Percentiles rank a stretch among this genome's conserved stretches.
phyloP scores from a whole-genome alignment of 2,797 vertebrate genomes.

The Falco concolor region DNA sequence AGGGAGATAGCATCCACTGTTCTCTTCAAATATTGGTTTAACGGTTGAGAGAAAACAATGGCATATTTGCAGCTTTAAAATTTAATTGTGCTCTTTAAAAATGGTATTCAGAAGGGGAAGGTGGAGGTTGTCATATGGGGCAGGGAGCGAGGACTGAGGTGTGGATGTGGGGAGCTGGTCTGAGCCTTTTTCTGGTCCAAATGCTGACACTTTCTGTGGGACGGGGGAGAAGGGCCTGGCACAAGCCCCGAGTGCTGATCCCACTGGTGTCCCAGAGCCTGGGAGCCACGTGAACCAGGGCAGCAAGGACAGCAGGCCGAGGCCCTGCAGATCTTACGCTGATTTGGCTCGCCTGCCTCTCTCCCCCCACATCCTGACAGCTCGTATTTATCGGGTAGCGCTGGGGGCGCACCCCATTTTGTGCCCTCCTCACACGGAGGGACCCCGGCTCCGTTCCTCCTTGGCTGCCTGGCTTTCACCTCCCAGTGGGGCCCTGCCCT shows the following conservation, averaged over 20 bases:
- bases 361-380: neutral
- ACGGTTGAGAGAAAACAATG: neutral
- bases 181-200: neutral
- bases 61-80: conserved; percentile 12
- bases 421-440: fast-evolving
- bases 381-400: neutral
- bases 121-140: neutral
- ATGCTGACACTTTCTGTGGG: neutral
- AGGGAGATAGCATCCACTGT: neutral
- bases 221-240: neutral
- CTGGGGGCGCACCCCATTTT: neutral
- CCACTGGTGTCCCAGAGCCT: neutral
- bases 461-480: neutral
- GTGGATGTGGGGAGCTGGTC: neutral
- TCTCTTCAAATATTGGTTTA: conserved; percentile 38
- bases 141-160: neutral
- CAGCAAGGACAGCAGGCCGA: neutral
- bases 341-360: neutral
- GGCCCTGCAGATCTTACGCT: fast-evolving
- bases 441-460: fast-evolving
- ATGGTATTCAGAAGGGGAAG: neutral
- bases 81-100: neutral
- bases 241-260: fast-evolving
- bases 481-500: neutral
- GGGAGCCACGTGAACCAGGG: neutral